Percentiles rank a stretch among this genome's conserved stretches.
phyloP scores from a whole-genome alignment of 2,797 vertebrate species.

The Lepus townsendii region DNA sequence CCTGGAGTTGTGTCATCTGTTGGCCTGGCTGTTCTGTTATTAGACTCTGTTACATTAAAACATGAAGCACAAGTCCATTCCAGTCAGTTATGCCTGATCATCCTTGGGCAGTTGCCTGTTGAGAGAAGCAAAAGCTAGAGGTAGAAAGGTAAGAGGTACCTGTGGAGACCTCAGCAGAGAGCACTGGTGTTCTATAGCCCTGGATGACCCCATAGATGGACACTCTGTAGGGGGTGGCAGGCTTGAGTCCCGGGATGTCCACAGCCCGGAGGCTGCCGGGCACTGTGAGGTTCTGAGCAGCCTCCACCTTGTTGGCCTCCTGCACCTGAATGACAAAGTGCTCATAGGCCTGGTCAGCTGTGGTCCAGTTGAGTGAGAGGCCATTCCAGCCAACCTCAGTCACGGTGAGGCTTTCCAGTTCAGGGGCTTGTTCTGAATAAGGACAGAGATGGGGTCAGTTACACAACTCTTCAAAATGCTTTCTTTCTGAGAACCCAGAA shows the following conservation, averaged over 20 bases:
- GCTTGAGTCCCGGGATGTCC: constrained; percentile 91
- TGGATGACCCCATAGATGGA: constrained; percentile 92
- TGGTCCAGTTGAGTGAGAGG: constrained; percentile 88
- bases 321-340: constrained; percentile 96
- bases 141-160: constrained; percentile 44
- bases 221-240: constrained; percentile 92
- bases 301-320: constrained; percentile 90
- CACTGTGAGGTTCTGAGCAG: constrained; percentile 91
- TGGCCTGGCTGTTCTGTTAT: not conserved
- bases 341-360: constrained; percentile 91
- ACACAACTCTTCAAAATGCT: not conserved
- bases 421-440: constrained; percentile 89
- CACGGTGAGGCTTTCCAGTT: constrained; percentile 90
- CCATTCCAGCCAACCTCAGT: constrained; percentile 91
- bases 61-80: not conserved
- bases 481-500: constrained; percentile 31
- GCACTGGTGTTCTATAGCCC: constrained; percentile 90
- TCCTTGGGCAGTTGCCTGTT: constrained; percentile 38
- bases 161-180: constrained; percentile 93
- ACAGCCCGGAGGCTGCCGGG: constrained; percentile 90
- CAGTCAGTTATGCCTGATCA: not conserved
- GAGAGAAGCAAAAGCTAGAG: constrained; percentile 36
- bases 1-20: not conserved
- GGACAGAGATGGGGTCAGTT: constrained; percentile 81
- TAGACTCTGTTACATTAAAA: not conserved